A percentile compares a stretch with the other conserved stretches of the same genome.
phyloP scores from a whole-genome alignment of 2,888 invertebrate genomes.

The Xylocampa areola region DNA sequence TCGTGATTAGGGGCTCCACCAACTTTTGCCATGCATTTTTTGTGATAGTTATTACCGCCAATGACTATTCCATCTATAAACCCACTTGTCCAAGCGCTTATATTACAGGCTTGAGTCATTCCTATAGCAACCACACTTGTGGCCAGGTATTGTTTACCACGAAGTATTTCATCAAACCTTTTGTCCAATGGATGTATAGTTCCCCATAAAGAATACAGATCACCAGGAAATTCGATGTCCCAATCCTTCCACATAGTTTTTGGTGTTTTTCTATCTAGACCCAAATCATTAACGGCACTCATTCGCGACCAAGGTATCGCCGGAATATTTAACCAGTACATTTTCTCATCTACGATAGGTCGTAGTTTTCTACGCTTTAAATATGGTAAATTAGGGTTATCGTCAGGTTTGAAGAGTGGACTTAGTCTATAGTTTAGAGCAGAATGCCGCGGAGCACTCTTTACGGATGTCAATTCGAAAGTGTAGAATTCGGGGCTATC shows the following conservation, averaged over 20 bases:
- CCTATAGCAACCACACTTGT: constrained; percentile 90
- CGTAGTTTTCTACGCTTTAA: constrained; percentile 71
- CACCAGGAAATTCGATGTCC: constrained; percentile 92
- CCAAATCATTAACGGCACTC: constrained; percentile 77
- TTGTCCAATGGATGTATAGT: constrained; percentile 90
- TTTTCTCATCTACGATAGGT: constrained; percentile 83
- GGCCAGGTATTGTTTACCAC: constrained; percentile 91
- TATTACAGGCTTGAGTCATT: constrained; percentile 89
- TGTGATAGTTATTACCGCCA: constrained; percentile 90
- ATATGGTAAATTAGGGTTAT: constrained; percentile 79
- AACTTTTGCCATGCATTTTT: constrained; percentile 84
- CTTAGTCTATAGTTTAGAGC: constrained; percentile 82
- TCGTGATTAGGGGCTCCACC: constrained; percentile 87
- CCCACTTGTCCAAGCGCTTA: constrained; percentile 91
- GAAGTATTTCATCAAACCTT: constrained; percentile 86
- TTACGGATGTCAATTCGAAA: constrained; percentile 89
- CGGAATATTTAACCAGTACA: constrained; percentile 85
- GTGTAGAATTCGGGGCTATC: constrained; percentile 87
- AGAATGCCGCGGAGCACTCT: constrained; percentile 85
- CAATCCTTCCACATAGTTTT: constrained; percentile 91
- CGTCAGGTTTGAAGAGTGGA: constrained; percentile 81
- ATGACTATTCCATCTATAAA: constrained; percentile 91
- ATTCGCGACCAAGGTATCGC: constrained; percentile 82
- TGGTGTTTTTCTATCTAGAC: constrained; percentile 75
- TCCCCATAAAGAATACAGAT: constrained; percentile 92